Evolutionary conservation across 2,888 invertebrate genomes (phyloP).

Genomic region (Crocallis elinguaria): DNA sequence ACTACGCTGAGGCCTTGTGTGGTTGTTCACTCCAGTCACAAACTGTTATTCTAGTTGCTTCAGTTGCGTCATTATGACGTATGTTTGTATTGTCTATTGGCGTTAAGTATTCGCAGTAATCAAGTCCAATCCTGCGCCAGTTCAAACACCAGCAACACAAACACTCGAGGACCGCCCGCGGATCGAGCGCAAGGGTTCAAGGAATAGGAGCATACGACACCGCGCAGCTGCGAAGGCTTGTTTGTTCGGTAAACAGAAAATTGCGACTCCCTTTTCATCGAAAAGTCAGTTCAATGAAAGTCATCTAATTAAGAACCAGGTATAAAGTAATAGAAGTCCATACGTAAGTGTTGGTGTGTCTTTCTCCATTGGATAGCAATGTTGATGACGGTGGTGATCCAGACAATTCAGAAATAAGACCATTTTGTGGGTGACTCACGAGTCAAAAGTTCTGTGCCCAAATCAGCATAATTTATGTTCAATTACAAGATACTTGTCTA

Average conservation of each 20-base stretch:
- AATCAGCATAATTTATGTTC: no score
- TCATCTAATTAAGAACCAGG: no score
- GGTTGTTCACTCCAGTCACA: no score
- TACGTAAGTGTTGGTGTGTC: no score
- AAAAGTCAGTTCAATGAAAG: background rate
- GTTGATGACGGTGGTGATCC: no score
- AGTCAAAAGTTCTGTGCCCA: no score
- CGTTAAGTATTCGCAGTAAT: slow-evolving; percentile 39
- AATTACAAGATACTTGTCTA: no score
- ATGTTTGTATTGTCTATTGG: background rate
- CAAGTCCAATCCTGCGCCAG: slow-evolving; percentile 20
- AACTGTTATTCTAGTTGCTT: background rate
- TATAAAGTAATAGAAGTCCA: no score
- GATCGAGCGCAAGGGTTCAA: slow-evolving; percentile 55
- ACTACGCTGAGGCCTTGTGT: no score
- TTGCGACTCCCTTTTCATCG: slow-evolving; percentile 32
- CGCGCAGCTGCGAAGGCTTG: slow-evolving; percentile 24
- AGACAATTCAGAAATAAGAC: no score
- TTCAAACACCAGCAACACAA: slow-evolving; percentile 59
- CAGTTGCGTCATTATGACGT: background rate
- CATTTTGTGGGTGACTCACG: no score
- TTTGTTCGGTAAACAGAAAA: slow-evolving; percentile 44
- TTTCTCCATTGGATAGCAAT: no score
- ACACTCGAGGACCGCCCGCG: slow-evolving; percentile 58
- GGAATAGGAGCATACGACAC: slow-evolving; percentile 51